Percentiles rank a stretch among this genome's conserved stretches.
phyloP scores from a whole-genome alignment of 2,797 vertebrate genomes.

The Hemibagrus guttatus region DNA sequence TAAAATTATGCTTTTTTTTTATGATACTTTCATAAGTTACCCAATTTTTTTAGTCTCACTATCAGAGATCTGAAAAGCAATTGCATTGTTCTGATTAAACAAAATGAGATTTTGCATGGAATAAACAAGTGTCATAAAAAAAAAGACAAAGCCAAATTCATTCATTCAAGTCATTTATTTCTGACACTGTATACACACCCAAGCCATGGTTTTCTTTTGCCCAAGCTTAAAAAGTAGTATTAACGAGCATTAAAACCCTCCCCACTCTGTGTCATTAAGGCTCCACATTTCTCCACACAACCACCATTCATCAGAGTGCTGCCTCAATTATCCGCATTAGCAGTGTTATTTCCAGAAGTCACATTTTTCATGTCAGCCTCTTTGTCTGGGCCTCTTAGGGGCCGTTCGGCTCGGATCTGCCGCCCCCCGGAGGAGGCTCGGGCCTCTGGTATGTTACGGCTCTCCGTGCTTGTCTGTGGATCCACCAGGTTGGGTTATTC shows the following conservation, averaged over 20 bases:
- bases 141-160: slow-evolving; percentile 19
- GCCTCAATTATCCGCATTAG: slow-evolving; percentile 58
- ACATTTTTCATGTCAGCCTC: slow-evolving; percentile 57
- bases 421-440: slow-evolving; percentile 33
- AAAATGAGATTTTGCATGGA: not conserved
- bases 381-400: slow-evolving; percentile 36
- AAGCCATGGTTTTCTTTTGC: slow-evolving; percentile 13
- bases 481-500: slow-evolving; percentile 57
- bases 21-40: not conserved
- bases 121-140: not conserved
- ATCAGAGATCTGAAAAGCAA: not conserved
- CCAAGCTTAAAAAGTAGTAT: slow-evolving; percentile 24
- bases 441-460: slow-evolving; percentile 38
- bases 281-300: slow-evolving; percentile 45
- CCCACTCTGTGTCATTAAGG: slow-evolving; percentile 43
- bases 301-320: slow-evolving; percentile 51
- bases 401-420: slow-evolving; percentile 17
- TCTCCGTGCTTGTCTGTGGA: slow-evolving; percentile 48
- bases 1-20: not conserved
- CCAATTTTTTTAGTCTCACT: not conserved
- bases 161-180: slow-evolving; percentile 42
- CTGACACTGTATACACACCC: slow-evolving; percentile 40
- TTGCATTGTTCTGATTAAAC: not conserved
- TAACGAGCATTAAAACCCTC: slow-evolving; percentile 39
- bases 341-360: slow-evolving; percentile 51